Base-by-base conservation (phyloP, 2,888 invertebrate genomes). In the Diaprepes abbreviatus region DNA sequence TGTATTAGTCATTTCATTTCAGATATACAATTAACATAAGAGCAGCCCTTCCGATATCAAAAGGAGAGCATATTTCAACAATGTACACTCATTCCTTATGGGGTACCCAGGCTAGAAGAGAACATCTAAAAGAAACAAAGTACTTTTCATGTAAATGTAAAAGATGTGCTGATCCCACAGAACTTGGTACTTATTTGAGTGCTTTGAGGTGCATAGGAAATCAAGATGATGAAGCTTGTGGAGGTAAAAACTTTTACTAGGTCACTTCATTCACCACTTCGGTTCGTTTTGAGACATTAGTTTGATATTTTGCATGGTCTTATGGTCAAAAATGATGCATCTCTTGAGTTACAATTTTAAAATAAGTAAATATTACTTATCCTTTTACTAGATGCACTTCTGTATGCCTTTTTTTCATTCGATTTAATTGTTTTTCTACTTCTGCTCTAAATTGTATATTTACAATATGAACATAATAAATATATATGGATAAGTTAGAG, bases 21-120 rank as follows among this genome's bases (percentile, higher is more conserved):
- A 70, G 70, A 24, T 71, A 71, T 43, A 55, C 62, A 6, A 71
- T 71, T n/a, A 76, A 74, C 2, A 86, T 94, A 1, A 88, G 88
- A 75, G 90, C 92, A 0, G 90, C 91, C 0, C 82, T 89, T 12
- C 86, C 90, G 0, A 89, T 94, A 21, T 83, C 86, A 73, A 91
- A 90, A 81, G 93, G 91, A 0, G 89, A 91, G 38, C 92, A 94
- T 79, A 87, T 96, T 31, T 89, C 90, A 6, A 95, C 95, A 0
- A 93, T 92, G 88, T 96, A 95, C 77, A 94, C 94, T 3, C 94
- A 95, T 79, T 93, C 93, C 7, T 83, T 96, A 69, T 95, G 95
- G 95, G 92, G 94, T 1, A 95, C 95, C 0, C 91, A 91, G 80
- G 90, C 91, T 35, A 87, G 95, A 73, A 88, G 92, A 70, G 92